Percentiles rank a stretch among this genome's conserved stretches.
Conservation (phyloP, 2,797 vertebrate genomes). For the Uromys caudimaculatus region DNA sequence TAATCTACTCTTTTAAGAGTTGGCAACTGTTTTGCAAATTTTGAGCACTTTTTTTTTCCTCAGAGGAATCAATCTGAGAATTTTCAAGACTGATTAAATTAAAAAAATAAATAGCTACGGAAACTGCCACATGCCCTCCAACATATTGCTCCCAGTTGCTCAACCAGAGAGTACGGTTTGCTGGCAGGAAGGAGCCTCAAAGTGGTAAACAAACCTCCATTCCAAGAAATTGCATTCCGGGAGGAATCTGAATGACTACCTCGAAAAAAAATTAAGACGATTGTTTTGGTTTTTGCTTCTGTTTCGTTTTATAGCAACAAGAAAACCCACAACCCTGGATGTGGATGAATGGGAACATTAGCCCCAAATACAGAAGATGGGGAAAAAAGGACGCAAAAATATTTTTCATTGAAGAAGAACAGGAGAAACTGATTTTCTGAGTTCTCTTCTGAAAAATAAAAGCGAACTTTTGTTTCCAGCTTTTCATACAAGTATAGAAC, state of each 20-base stretch:
- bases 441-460: neutral
- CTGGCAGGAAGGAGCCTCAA: slow-evolving; percentile 21
- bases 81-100: slow-evolving; percentile 66
- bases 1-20: slow-evolving; percentile 79
- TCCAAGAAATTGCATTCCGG: slow-evolving; percentile 60
- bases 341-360: neutral
- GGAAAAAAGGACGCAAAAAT: neutral
- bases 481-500: neutral
- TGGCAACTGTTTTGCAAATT: slow-evolving; percentile 71
- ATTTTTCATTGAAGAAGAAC: neutral
- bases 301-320: slow-evolving; percentile 18
- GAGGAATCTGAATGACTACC: neutral
- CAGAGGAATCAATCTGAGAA: slow-evolving; percentile 68
- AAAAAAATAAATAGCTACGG: slow-evolving; percentile 65
- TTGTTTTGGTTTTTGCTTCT: neutral
- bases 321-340: neutral
- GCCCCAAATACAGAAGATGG: neutral
- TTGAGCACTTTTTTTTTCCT: slow-evolving; percentile 26
- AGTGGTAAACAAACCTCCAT: slow-evolving; percentile 40
- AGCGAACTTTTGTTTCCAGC: neutral
- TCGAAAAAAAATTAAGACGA: slow-evolving; percentile 31
- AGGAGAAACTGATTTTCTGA: neutral
- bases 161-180: neutral
- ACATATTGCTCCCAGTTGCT: slow-evolving; percentile 57
- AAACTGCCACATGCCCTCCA: slow-evolving; percentile 39